Evolutionary conservation across 2,113 vertebrate genomes (phyloP).

Genomic region (Nyctibius bracteatus): DNA sequence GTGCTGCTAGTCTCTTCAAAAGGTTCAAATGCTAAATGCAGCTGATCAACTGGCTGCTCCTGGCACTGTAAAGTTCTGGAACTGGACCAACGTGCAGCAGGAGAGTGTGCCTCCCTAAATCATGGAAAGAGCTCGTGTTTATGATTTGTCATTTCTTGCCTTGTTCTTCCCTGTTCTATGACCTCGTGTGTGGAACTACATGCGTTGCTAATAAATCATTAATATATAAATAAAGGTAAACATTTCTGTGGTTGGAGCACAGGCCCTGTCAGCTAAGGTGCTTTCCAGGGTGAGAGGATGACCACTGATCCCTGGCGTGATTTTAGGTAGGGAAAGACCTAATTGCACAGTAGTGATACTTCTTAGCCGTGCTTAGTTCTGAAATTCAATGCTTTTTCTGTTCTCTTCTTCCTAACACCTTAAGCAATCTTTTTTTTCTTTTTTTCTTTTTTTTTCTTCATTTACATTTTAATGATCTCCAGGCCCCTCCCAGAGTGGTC

Average conservation of each 20-base stretch:
- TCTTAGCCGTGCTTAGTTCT: neutral
- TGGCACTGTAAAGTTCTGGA: neutral
- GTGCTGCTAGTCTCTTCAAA: neutral
- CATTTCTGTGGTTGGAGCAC: neutral
- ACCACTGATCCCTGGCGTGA: neutral
- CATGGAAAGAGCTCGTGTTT: neutral
- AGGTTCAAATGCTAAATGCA: neutral
- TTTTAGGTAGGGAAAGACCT: neutral
- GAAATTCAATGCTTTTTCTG: neutral
- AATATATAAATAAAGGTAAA: neutral
- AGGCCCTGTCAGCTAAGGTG: neutral
- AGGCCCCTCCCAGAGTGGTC: conserved; percentile 90
- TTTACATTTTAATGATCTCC: neutral
- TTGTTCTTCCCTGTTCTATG: neutral
- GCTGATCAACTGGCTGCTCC: neutral
- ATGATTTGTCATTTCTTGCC: neutral
- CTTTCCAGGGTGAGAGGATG: neutral
- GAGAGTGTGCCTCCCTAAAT: neutral
- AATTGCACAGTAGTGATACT: neutral
- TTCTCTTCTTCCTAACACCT: neutral
- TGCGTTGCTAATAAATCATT: neutral
- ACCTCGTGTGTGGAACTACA: neutral
- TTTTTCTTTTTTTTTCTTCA: neutral
- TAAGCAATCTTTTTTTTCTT: neutral
- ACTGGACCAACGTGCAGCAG: neutral